These are phyloP conservation scores for Calephelis perditalis DNA, from an alignment of 2,888 invertebrate genomes.

Conservation along the genomic window DNA sequence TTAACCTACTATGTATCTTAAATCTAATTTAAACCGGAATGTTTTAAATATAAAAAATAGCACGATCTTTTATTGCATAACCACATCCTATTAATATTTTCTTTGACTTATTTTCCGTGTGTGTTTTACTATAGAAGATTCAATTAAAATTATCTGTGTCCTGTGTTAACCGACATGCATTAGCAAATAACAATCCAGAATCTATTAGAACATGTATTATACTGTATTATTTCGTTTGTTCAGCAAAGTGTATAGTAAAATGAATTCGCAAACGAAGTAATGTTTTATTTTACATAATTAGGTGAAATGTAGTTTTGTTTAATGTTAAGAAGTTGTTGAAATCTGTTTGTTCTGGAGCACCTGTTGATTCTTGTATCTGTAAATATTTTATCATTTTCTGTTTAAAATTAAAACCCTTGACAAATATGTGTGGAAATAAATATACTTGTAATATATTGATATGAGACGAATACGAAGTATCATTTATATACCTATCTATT, in stretches of 20 bases:
- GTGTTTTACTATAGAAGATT: not conserved
- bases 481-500: not conserved
- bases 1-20: too few relatives aligned
- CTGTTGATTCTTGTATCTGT: slow-evolving; percentile 70
- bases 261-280: slow-evolving; percentile 1
- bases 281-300: slow-evolving; percentile 5
- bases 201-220: not conserved
- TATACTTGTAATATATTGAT: slow-evolving; percentile 67
- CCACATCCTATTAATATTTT: not conserved
- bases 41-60: too few relatives aligned
- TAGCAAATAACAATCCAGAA: slow-evolving; percentile 1
- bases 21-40: too few relatives aligned
- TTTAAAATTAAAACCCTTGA: slow-evolving; percentile 63
- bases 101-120: slow-evolving; percentile 3
- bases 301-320: slow-evolving; percentile 13
- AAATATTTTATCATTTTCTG: slow-evolving; percentile 68
- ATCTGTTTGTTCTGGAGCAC: slow-evolving; percentile 42
- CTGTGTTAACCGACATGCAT: not conserved
- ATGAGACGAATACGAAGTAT: slow-evolving; percentile 5
- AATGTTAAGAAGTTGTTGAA: slow-evolving; percentile 55
- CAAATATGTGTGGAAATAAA: slow-evolving; percentile 75
- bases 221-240: slow-evolving; percentile 1
- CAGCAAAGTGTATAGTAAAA: not conserved
- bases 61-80: too few relatives aligned
- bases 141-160: not conserved